These are phyloP conservation scores for Microctonus aethiopoides DNA, from an alignment of 2,888 invertebrate species.

Conservation along the genomic window DNA sequence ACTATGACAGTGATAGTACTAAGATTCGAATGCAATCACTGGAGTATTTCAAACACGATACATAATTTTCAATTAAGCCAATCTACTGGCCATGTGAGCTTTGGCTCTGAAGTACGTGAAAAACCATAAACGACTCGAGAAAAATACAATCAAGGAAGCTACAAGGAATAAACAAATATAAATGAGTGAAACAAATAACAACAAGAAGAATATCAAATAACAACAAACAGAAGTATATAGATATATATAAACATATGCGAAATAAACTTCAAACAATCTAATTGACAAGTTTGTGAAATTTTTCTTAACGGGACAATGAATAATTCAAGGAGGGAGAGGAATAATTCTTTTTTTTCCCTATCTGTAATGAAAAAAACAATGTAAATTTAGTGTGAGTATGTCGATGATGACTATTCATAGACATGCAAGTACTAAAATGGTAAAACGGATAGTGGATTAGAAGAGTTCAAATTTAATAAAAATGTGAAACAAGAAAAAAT, in stretches of 20 bases:
- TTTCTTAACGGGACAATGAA: neutral
- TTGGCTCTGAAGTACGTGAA: slow-evolving; percentile 41
- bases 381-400: neutral
- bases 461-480: neutral
- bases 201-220: slow-evolving; percentile 15
- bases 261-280: neutral
- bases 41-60: slow-evolving; percentile 53
- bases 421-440: neutral
- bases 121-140: slow-evolving; percentile 50
- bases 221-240: slow-evolving; percentile 25
- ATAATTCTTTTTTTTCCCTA: neutral
- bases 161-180: slow-evolving; percentile 8
- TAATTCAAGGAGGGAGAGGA: neutral
- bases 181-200: slow-evolving; percentile 7
- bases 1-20: slow-evolving; percentile 58
- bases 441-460: neutral
- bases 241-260: neutral
- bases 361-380: neutral
- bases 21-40: slow-evolving; percentile 57
- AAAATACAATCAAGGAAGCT: slow-evolving; percentile 41
- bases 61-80: slow-evolving; percentile 39
- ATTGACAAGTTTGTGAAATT: neutral
- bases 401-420: neutral
- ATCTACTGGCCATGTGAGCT: slow-evolving; percentile 46
- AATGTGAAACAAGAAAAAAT: neutral